phyloP scores from a whole-genome alignment of 2,797 vertebrate genomes.

The Scarus forsteni region DNA sequence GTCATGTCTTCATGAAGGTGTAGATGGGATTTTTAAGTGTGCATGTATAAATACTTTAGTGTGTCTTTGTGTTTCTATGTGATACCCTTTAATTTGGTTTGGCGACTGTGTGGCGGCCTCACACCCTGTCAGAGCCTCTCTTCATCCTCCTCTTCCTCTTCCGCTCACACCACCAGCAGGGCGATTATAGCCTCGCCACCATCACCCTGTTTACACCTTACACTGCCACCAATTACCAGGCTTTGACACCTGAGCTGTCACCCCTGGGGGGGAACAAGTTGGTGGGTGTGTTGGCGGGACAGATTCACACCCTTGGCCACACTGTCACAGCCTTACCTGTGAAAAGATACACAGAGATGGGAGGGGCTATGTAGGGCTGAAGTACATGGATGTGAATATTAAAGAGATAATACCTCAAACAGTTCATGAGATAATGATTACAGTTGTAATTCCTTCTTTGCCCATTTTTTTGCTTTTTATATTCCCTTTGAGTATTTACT shows the following conservation, averaged over 20 bases:
- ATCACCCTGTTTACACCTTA: constrained; percentile 86
- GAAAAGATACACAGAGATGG: constrained; percentile 47
- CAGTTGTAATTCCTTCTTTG: not conserved
- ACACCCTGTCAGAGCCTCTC: constrained; percentile 71
- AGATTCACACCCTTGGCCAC: constrained; percentile 69
- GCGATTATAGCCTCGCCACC: constrained; percentile 74
- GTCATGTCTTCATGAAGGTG: not conserved
- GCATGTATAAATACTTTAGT: not conserved
- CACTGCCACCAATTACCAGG: constrained; percentile 83
- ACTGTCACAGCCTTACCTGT: constrained; percentile 73
- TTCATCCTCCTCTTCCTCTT: constrained; percentile 57
- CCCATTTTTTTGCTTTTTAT: too few species aligned
- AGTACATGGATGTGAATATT: not conserved
- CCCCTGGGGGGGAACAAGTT: constrained; percentile 37
- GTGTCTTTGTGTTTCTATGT: constrained; percentile 12
- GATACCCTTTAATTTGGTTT: constrained; percentile 23
- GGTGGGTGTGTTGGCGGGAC: constrained; percentile 32
- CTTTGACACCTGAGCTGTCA: constrained; percentile 79
- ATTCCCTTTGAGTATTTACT: too few species aligned
- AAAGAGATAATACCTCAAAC: not conserved
- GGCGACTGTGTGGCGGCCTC: constrained; percentile 62
- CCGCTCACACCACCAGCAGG: constrained; percentile 68
- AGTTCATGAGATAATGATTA: not conserved
- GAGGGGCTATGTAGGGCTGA: not conserved
- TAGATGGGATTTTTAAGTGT: not conserved